Evolutionary conservation across 2,113 vertebrate species (phyloP), one percentile per base, ranked within the genome.

Genomic region (Xiphorhynchus elegans): DNA sequence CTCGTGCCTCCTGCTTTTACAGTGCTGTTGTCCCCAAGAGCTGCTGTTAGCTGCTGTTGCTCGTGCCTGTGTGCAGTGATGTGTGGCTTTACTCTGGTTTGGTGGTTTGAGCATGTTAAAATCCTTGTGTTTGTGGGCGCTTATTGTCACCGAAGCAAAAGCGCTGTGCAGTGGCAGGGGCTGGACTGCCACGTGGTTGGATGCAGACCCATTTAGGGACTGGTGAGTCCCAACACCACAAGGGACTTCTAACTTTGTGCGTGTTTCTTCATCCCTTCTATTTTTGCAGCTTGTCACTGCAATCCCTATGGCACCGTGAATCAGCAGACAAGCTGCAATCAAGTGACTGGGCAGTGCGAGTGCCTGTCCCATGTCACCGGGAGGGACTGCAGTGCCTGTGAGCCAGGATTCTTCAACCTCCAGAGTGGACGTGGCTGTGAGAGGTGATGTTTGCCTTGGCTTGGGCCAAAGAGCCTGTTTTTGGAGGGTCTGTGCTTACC

Each of bases 401-500:
- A 98, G 74, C 99, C 98, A 2, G 99, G 99, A 17, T 99, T 98
- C 97, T 99, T 98, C 98, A 99, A 99, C 97, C 98, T 99, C 60
- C 98, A 97, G 91, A 99, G 99, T 0, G 97, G 98, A 31, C 96
- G 63, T 2, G 99, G 99, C 97, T 99, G 99, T 37, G 98, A 99
- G 93, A 97, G 99, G 99, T 99, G 68, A 97, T 66, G 3, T 19
- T 90, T 3, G 2, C 49, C 21, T 87, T 74, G 18, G 4, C 16
- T 53, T 5, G 5, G 15, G 56, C 42, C 18, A 70, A 18, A 64
- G 21, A 53, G n/a, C 35, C 24, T 62, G 31, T 1, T 39, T 80
- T 72, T 25, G 40, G 25, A 31, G 11, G 12, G 3, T 52, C 47
- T 85, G 33, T 66, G 10, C 26, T 80, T 63, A 44, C 17, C 5